These are phyloP conservation scores for Ephydatia muelleri DNA, from an alignment of 37 sponge, comb jelly and placozoan genomes.

Conservation along the genomic window DNA sequence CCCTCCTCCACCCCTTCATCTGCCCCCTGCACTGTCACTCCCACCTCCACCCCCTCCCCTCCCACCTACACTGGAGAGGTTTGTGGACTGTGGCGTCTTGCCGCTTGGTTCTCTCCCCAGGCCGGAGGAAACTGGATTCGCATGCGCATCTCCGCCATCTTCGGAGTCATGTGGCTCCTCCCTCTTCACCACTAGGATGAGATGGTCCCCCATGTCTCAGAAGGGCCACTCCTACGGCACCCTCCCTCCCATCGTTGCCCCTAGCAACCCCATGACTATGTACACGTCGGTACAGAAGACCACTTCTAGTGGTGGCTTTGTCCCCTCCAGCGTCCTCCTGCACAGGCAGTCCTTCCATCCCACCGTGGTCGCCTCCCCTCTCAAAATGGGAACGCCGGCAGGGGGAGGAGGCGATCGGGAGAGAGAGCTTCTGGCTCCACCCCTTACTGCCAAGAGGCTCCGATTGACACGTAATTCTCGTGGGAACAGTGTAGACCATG, in stretches of 20 bases:
- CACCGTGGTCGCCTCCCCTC: slow-evolving; percentile 51
- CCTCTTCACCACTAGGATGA: neutral
- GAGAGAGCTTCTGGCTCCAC: neutral
- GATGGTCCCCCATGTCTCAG: neutral
- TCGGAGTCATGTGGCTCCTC: neutral
- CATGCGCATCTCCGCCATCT: neutral
- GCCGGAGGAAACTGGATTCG: neutral
- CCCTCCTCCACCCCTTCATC: neutral
- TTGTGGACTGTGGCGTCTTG: neutral
- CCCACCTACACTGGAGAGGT: neutral
- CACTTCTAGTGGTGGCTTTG: neutral
- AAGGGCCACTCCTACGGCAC: neutral
- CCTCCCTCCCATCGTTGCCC: neutral
- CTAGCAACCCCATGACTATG: neutral
- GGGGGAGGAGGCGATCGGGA: neutral
- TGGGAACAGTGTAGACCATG: neutral
- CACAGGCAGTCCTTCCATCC: slow-evolving; percentile 8
- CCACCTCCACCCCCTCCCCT: neutral
- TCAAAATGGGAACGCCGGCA: slow-evolving; percentile 6
- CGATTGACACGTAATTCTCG: neutral
- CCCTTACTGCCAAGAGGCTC: neutral
- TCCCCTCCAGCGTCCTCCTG: neutral
- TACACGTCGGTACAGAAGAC: neutral
- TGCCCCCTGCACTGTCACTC: neutral
- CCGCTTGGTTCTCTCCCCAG: neutral